Percentiles rank a stretch among this genome's conserved stretches.
Conservation (phyloP, 2,113 vertebrate genomes). For the Cygnus atratus region DNA sequence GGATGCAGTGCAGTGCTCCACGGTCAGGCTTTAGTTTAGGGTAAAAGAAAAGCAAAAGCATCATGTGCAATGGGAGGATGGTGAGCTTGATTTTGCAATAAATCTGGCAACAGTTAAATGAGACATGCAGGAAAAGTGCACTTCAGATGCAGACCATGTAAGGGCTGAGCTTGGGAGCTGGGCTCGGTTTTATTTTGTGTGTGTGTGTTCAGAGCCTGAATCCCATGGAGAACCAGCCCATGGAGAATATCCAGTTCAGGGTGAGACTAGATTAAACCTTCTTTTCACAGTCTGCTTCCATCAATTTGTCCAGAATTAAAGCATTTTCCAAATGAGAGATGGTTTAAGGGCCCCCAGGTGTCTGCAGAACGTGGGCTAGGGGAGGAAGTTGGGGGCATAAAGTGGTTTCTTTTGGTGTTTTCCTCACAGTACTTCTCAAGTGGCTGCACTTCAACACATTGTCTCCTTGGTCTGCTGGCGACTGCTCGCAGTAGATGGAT, state of each 20-base stretch:
- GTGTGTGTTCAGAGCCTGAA: fast-evolving
- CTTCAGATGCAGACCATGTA: fast-evolving
- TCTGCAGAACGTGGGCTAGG: not conserved
- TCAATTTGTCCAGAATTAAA: not conserved
- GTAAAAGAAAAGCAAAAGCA: not conserved
- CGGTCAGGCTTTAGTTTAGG: fast-evolving
- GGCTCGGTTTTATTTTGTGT: not conserved
- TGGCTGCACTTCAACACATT: not conserved
- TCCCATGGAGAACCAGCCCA: not conserved
- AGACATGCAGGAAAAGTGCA: fast-evolving
- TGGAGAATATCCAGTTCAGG: not conserved
- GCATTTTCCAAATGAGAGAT: not conserved
- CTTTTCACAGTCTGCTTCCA: not conserved
- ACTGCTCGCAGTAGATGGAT: not conserved
- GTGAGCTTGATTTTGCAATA: not conserved
- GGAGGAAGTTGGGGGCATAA: not conserved
- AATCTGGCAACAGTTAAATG: fast-evolving
- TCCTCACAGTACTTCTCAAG: not conserved
- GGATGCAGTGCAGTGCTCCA: not conserved
- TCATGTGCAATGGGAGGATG: not conserved
- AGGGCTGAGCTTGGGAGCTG: not conserved
- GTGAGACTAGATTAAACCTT: not conserved
- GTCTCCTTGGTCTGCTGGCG: fast-evolving
- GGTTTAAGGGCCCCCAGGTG: not conserved
- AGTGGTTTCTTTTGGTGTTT: not conserved